These are phyloP conservation scores for Apis florea DNA, from an alignment of 1,140 invertebrate species.

Conservation along the genomic window DNA sequence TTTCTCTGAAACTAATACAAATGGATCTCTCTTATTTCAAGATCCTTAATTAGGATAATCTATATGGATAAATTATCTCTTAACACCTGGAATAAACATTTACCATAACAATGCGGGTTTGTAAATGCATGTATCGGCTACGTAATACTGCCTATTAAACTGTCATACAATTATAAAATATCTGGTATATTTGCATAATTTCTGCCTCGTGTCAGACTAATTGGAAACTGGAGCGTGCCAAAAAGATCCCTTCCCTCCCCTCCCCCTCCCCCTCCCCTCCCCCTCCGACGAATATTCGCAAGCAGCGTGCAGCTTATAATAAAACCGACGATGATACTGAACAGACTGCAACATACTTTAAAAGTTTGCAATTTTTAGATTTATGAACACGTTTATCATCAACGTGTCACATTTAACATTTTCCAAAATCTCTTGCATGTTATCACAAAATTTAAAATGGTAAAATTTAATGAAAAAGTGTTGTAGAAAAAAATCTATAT, in stretches of 20 bases:
- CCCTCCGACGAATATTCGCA: neutral
- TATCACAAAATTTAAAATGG: no score
- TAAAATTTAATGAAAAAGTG: no score
- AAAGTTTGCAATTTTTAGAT: neutral
- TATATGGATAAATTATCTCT: neutral
- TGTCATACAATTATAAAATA: neutral
- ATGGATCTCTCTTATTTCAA: neutral
- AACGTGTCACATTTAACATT: no score
- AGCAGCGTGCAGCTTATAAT: neutral
- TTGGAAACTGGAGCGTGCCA: conserved; percentile 19
- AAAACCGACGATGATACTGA: neutral
- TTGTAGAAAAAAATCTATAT: no score
- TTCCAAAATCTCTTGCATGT: no score
- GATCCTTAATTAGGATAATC: neutral
- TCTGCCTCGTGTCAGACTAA: neutral
- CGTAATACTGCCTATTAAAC: neutral
- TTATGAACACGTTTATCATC: neutral
- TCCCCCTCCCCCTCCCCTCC: no score
- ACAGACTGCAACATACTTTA: neutral
- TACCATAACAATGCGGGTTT: neutral
- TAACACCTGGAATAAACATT: neutral
- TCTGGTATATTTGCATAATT: neutral
- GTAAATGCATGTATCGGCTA: neutral
- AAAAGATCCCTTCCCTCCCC: neutral
- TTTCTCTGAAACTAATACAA: neutral